Base-by-base conservation (phyloP, 2,113 vertebrate genomes). In the Meriones unguiculatus region DNA sequence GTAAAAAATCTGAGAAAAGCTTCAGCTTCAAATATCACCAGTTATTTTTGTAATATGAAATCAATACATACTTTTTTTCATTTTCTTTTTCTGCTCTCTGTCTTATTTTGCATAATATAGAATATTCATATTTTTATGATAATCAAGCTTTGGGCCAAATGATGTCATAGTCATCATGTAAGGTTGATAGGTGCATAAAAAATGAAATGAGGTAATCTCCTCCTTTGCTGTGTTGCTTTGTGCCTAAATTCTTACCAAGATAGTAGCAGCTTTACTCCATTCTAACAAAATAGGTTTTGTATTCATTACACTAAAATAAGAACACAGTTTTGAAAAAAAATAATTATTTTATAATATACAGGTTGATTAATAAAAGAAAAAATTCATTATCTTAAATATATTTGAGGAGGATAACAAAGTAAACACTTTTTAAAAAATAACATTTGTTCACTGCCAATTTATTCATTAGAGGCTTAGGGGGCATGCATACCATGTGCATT, bases 361-460 rank as follows among this genome's bases (percentile, higher is more conserved):
- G 24, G 6, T 4, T 92, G 28, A 82, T 76, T 91, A 95, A 80
- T 73, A 30, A 65, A 65, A 46, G 22, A 1, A 72, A 41, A 12
- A 28, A 87, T 76, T 9, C 7, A 85, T 93, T 93, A 87, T 84
- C 2, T 84, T 94, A 12, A 52, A 17, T 72, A 22, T 93, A 18
- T 87, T 91, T 75, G 75, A 54, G 87, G 41, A 95, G 22, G 20
- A 62, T 88, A 93, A 75, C 11, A 75, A 97, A 76, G 32, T 78
- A 97, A 76, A 18, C 86, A 35, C 67, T 95, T 7, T 32, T 77
- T 91, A 87, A 81, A 57, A 18, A 90, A 94, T 94, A 50, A 94
- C 28, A 62, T 91, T 96, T 93, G 87, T 86, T 96, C 81, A 69
- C 28, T 46, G 38, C 28, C 94, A 89, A 96, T 67, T 94, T 95